These are phyloP conservation scores for Rapana venosa DNA, from an alignment of 2,888 invertebrate genomes.

Conservation along the genomic window DNA sequence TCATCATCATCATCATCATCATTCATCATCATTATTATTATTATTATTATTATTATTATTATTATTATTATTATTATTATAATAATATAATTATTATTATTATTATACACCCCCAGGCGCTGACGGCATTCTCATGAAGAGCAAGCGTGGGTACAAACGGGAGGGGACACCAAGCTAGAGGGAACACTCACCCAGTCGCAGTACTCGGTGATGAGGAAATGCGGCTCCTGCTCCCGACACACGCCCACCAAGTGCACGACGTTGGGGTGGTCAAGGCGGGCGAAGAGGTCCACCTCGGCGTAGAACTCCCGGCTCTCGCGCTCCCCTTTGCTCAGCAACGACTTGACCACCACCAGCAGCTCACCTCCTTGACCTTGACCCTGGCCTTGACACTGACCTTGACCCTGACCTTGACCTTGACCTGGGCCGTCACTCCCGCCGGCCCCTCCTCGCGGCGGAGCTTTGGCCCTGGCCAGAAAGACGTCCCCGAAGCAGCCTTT, in stretches of 20 bases:
- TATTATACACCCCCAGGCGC: no score
- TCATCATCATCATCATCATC: no score
- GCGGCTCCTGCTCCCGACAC: conserved; percentile 87
- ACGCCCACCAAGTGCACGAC: conserved; percentile 88
- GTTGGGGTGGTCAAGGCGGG: conserved; percentile 88
- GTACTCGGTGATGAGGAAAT: conserved; percentile 92
- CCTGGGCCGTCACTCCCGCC: neutral
- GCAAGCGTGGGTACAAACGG: no score
- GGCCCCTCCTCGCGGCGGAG: conserved; percentile 72
- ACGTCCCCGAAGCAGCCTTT: conserved; percentile 96
- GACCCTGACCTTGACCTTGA: neutral
- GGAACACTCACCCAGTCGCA: conserved; percentile 90
- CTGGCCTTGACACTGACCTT: neutral
- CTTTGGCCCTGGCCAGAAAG: conserved; percentile 85
- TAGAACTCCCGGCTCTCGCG: conserved; percentile 85
- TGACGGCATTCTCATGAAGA: no score
- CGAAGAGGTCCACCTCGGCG: conserved; percentile 91
- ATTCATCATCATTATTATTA: no score
- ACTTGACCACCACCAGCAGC: conserved; percentile 77
- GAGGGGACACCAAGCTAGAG: no score
- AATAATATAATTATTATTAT: no score
- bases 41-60: no score
- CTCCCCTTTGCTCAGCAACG: conserved; percentile 74
- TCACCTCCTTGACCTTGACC: conserved; percentile 50
- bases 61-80: no score